Evolutionary conservation across 2,888 invertebrate genomes (phyloP).

Genomic region (Meandrusa payeni): DNA sequence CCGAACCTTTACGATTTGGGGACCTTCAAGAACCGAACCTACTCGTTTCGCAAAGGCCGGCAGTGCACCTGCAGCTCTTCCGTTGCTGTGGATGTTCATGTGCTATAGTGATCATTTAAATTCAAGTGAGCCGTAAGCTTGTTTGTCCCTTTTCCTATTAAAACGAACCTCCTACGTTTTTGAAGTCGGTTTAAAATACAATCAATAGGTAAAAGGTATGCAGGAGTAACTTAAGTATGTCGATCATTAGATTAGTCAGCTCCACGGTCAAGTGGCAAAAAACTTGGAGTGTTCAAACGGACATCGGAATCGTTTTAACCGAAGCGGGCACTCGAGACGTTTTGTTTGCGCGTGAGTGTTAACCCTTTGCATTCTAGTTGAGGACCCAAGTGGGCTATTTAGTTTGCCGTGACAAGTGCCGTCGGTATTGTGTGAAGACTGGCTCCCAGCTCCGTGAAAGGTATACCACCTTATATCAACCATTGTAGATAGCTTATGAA

Average conservation of each 20-base stretch:
- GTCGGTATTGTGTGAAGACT: constrained; percentile 30
- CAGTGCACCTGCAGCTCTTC: too few species aligned
- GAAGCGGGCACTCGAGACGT: constrained; percentile 45
- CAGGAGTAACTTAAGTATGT: constrained; percentile 23
- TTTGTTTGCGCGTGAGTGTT: constrained; percentile 53
- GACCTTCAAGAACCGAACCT: too few species aligned
- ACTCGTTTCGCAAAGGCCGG: too few species aligned
- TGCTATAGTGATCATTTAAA: too few species aligned
- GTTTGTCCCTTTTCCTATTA: too few species aligned
- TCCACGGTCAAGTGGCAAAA: constrained; percentile 39
- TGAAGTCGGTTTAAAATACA: too few species aligned
- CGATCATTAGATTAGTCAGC: constrained; percentile 34
- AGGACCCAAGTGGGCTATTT: constrained; percentile 37
- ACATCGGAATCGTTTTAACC: constrained; percentile 73
- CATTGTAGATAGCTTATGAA: constrained; percentile 1
- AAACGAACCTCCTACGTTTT: too few species aligned
- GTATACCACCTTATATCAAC: constrained; percentile 10
- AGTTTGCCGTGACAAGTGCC: constrained; percentile 44
- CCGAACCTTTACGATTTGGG: too few species aligned
- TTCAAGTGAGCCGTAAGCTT: too few species aligned
- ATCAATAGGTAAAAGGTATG: neutral
- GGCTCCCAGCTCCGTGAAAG: constrained; percentile 10
- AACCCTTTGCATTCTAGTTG: constrained; percentile 44
- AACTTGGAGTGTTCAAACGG: constrained; percentile 35
- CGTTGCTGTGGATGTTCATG: too few species aligned